phyloP scores from a whole-genome alignment of 1,140 invertebrate species.

The Ostrea edulis region DNA sequence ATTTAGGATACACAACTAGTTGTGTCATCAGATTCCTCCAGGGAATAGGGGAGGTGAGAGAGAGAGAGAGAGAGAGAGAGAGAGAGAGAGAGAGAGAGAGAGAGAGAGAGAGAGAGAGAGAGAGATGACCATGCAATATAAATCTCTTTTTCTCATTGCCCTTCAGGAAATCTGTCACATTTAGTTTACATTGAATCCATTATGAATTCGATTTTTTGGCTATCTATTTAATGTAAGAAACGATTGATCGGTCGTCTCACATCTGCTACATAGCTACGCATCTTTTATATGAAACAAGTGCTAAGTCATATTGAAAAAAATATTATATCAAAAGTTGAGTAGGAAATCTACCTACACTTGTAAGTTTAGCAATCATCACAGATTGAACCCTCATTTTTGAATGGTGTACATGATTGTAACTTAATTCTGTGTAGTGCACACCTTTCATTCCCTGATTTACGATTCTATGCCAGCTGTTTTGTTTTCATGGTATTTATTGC shows the following conservation, averaged over 20 bases:
- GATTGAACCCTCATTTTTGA: too few relatives aligned
- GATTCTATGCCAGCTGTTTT: background rate
- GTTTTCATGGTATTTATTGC: background rate
- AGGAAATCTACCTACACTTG: too few relatives aligned
- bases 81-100: background rate
- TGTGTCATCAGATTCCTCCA: slow-evolving; percentile 70
- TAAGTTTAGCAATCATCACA: too few relatives aligned
- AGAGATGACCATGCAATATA: too few relatives aligned
- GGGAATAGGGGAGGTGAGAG: slow-evolving; percentile 66
- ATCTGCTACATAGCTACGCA: background rate
- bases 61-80: background rate
- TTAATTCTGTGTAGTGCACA: background rate
- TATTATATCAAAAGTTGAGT: too few relatives aligned
- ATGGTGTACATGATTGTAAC: too few relatives aligned
- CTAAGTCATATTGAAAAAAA: too few relatives aligned
- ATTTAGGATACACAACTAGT: slow-evolving; percentile 64
- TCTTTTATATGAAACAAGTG: background rate
- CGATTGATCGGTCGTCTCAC: background rate
- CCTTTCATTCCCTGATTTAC: background rate
- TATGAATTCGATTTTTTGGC: background rate
- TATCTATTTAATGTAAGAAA: background rate
- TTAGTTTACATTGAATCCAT: background rate
- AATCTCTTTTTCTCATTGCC: too few relatives aligned
- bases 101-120: too few relatives aligned
- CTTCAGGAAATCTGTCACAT: background rate